Conservation (phyloP, 35 echinoderm and acorn worm species). For the Lytechinus variegatus region DNA sequence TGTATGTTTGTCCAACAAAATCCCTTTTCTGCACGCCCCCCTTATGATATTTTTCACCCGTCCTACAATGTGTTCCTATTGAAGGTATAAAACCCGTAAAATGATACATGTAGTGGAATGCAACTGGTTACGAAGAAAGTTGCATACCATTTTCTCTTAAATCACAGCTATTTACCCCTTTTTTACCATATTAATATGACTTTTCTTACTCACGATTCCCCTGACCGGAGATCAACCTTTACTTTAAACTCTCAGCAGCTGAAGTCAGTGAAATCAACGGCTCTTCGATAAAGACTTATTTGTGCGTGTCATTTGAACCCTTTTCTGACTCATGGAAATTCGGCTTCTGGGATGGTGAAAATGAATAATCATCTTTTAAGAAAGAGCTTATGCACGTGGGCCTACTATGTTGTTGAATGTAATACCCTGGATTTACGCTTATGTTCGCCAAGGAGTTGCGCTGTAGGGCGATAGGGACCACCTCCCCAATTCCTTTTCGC, state of each 20-base stretch:
- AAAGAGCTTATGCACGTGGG: neutral
- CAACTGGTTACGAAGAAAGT: too few species aligned
- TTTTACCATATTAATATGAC: too few species aligned
- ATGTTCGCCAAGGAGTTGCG: neutral
- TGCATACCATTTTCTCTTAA: too few species aligned
- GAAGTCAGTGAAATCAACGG: neutral
- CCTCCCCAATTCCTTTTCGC: neutral
- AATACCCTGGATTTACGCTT: neutral
- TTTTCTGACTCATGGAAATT: neutral
- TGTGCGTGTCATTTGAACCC: neutral
- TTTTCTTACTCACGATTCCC: too few species aligned
- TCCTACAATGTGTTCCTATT: too few species aligned
- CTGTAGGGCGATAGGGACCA: neutral
- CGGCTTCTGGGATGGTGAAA: neutral
- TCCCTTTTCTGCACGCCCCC: too few species aligned
- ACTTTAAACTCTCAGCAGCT: neutral
- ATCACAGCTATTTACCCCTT: too few species aligned
- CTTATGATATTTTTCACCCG: too few species aligned
- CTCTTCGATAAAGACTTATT: neutral
- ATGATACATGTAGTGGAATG: too few species aligned
- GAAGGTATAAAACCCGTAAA: too few species aligned
- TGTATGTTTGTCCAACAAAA: too few species aligned
- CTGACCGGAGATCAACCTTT: too few species aligned
- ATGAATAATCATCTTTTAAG: neutral
- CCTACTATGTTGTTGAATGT: neutral